Evolutionary conservation across 2,888 invertebrate species (phyloP).

Genomic region (Sphecodes monilicornis): DNA sequence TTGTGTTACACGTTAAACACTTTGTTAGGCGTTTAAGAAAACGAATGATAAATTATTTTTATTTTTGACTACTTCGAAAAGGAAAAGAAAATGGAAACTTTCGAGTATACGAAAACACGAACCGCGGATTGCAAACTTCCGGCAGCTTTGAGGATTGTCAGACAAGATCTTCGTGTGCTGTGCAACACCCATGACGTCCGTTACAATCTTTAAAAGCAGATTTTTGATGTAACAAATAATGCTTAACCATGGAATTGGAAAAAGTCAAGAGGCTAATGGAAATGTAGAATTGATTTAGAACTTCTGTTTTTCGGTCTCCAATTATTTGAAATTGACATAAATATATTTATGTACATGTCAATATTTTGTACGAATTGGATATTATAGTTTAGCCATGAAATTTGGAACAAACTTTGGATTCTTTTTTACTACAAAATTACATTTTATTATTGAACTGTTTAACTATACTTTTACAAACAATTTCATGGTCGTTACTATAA

Average conservation of each 20-base stretch:
- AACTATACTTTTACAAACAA: too few species aligned
- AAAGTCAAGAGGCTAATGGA: background rate
- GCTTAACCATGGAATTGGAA: background rate
- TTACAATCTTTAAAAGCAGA: background rate
- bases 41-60: background rate
- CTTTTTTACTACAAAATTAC: too few species aligned
- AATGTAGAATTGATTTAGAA: background rate
- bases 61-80: background rate
- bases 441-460: too few species aligned
- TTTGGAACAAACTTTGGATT: too few species aligned
- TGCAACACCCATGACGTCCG: slow-evolving; percentile 21
- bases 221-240: background rate
- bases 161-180: slow-evolving; percentile 3
- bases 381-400: too few species aligned
- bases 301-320: background rate
- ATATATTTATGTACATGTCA: too few species aligned
- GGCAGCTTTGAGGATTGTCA: slow-evolving; percentile 21
- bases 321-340: background rate
- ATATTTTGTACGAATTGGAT: too few species aligned
- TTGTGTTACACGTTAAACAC: background rate
- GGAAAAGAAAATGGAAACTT: slow-evolving; percentile 23
- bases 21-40: background rate
- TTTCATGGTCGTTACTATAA: too few species aligned
- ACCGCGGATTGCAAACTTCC: slow-evolving; percentile 37
- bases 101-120: slow-evolving; percentile 27